Conservation (phyloP, 2,797 vertebrate genomes). For the Sciaenops ocellatus region DNA sequence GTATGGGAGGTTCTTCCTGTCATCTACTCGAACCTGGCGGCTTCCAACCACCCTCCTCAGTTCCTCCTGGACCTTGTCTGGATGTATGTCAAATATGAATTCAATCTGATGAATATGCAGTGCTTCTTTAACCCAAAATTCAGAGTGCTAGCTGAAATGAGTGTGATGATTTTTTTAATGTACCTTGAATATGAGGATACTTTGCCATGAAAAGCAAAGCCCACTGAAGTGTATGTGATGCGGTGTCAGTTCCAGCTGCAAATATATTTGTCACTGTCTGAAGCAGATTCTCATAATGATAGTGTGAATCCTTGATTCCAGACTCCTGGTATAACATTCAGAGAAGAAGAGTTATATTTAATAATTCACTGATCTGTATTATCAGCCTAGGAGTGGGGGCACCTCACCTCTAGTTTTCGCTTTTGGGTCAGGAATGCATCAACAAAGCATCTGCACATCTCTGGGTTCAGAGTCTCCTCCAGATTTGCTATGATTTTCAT, state of each 20-base stretch:
- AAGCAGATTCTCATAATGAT: conserved; percentile 69
- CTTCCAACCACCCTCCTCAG: conserved; percentile 48
- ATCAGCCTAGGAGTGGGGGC: background rate
- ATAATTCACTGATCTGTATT: background rate
- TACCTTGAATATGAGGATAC: conserved; percentile 77
- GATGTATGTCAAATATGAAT: background rate
- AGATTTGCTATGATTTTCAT: conserved; percentile 28
- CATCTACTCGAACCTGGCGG: conserved; percentile 56
- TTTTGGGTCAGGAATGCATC: conserved; percentile 63
- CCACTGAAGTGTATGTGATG: conserved; percentile 71
- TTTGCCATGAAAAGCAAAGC: conserved; percentile 75
- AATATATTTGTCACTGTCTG: conserved; percentile 63
- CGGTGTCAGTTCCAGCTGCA: conserved; percentile 75
- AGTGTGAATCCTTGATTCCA: conserved; percentile 34
- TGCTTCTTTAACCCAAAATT: background rate
- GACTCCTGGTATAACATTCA: conserved; percentile 30
- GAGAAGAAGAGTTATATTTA: background rate
- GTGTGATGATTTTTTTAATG: background rate
- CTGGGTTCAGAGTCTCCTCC: conserved; percentile 59
- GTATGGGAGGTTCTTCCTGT: conserved; percentile 74
- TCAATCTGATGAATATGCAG: background rate
- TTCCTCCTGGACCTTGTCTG: conserved; percentile 37
- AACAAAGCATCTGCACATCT: conserved; percentile 59
- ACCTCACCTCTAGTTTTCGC: conserved; percentile 53
- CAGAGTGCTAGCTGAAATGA: background rate